phyloP scores from a whole-genome alignment of 2,113 vertebrate genomes.

The Calonectris borealis region DNA sequence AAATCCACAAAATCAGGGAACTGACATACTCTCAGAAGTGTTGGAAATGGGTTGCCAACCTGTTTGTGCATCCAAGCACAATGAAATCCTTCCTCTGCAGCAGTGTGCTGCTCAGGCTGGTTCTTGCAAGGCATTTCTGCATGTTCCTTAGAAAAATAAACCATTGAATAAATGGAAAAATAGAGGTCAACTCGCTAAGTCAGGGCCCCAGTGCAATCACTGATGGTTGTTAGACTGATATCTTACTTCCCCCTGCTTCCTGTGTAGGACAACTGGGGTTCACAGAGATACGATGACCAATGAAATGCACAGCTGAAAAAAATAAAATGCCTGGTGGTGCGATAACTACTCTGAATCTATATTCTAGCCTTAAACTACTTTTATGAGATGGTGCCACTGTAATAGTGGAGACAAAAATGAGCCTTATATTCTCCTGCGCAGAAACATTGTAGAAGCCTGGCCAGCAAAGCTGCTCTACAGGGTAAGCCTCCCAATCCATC shows the following conservation, averaged over 20 bases:
- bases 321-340: background rate
- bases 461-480: background rate
- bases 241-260: background rate
- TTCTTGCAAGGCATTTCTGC: background rate
- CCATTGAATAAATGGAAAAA: background rate
- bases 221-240: background rate
- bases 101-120: background rate
- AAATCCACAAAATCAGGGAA: background rate
- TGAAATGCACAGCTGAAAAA: background rate
- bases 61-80: background rate
- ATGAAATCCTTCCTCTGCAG: background rate
- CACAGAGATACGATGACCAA: background rate
- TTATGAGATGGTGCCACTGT: background rate
- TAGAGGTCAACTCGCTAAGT: background rate
- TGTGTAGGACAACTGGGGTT: background rate
- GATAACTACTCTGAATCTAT: background rate
- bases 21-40: background rate
- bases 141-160: background rate
- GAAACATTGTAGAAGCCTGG: background rate
- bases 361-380: no score
- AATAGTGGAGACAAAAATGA: background rate
- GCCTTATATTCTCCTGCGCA: rapidly evolving
- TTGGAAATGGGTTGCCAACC: background rate
- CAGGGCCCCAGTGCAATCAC: background rate
- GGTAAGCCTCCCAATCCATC: background rate